These are phyloP conservation scores for Hydrolagus affinis DNA, from an alignment of 2,113 vertebrate species.

Conservation along the genomic window DNA sequence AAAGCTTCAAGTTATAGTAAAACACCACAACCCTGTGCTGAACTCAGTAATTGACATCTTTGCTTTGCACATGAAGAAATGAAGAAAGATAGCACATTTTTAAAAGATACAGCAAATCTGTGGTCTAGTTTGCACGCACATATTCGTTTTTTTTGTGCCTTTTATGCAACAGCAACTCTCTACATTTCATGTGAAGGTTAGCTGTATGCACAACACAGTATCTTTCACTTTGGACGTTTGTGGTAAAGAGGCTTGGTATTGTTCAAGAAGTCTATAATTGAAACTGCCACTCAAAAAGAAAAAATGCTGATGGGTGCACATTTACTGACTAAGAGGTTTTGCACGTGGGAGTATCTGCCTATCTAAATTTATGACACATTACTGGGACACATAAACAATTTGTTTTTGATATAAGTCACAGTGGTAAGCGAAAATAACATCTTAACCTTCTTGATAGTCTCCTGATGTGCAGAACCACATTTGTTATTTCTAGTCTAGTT, in stretches of 20 bases:
- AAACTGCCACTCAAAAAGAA: neutral
- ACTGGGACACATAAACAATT: neutral
- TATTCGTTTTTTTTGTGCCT: constrained; percentile 3
- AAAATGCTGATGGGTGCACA: neutral
- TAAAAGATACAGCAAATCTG: neutral
- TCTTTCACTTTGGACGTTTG: neutral
- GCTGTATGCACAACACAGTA: neutral
- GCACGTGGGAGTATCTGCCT: neutral
- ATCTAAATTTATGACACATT: constrained; percentile 19
- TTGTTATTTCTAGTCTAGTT: neutral
- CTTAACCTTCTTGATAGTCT: neutral
- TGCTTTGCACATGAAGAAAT: neutral
- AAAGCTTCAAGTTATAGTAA: too few relatives aligned
- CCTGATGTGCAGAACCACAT: too few relatives aligned
- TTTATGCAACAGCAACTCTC: neutral
- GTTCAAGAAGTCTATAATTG: neutral
- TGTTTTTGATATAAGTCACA: neutral
- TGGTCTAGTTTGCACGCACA: neutral
- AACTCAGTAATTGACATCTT: neutral
- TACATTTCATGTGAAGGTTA: neutral
- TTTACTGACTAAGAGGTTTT: neutral
- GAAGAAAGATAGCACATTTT: constrained; percentile 6
- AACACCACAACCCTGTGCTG: neutral
- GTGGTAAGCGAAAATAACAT: neutral
- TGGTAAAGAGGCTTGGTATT: neutral